phyloP scores from a whole-genome alignment of 2,797 vertebrate species.

The Enteromius mattozi region DNA sequence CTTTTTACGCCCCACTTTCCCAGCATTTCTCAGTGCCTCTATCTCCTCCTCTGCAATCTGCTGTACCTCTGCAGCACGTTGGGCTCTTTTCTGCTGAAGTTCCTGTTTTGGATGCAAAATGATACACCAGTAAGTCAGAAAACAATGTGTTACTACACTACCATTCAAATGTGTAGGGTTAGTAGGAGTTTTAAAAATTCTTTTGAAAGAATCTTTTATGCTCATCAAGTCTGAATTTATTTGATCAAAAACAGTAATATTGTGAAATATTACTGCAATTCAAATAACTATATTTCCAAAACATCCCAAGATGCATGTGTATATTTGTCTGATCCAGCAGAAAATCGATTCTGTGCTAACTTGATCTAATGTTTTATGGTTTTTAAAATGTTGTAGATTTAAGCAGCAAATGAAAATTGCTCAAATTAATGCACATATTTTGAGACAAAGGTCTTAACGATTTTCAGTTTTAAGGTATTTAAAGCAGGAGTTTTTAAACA shows the following conservation, averaged over 20 bases:
- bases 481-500: too few species aligned
- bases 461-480: too few species aligned
- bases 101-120: conserved; percentile 74
- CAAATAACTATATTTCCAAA: not conserved
- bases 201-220: not conserved
- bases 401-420: too few species aligned
- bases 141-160: not conserved
- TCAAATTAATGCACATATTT: too few species aligned
- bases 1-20: conserved; percentile 72
- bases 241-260: not conserved
- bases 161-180: not conserved
- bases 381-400: too few species aligned
- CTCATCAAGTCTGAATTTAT: not conserved
- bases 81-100: conserved; percentile 86
- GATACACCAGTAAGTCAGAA: not conserved
- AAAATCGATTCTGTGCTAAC: too few species aligned
- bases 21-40: conserved; percentile 61
- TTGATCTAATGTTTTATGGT: too few species aligned
- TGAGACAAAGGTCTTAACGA: too few species aligned
- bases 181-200: not conserved
- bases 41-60: conserved; percentile 67
- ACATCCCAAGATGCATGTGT: too few species aligned
- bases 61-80: conserved; percentile 70
- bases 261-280: not conserved
- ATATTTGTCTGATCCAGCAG: too few species aligned